phyloP scores from a whole-genome alignment of 2,113 vertebrate genomes.

The Bos javanicus region DNA sequence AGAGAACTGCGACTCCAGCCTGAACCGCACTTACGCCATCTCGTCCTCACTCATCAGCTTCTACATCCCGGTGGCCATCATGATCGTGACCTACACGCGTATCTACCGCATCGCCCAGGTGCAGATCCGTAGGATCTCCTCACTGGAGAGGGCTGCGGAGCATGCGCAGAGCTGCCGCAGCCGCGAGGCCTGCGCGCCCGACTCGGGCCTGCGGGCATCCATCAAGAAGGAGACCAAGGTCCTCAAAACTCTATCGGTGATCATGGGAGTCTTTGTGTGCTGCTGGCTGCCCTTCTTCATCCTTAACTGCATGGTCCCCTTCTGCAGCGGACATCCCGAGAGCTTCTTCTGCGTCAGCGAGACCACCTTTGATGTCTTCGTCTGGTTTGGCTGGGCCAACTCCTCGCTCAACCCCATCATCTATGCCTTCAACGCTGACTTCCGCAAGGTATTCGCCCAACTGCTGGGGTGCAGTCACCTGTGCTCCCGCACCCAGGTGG shows the following conservation, averaged over 20 bases:
- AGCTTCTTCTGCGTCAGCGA: constrained; percentile 93
- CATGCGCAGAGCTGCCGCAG: constrained; percentile 90
- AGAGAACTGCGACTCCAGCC: constrained; percentile 92
- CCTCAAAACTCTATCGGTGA: constrained; percentile 93
- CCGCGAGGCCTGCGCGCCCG: constrained; percentile 82
- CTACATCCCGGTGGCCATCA: constrained; percentile 95
- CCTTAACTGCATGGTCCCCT: constrained; percentile 95
- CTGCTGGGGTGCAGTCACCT: constrained; percentile 89
- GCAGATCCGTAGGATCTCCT: constrained; percentile 92
- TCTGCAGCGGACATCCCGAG: constrained; percentile 84
- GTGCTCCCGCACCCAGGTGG: constrained; percentile 87
- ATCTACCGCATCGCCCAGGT: constrained; percentile 95
- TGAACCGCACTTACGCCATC: constrained; percentile 94
- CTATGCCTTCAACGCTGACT: constrained; percentile 97
- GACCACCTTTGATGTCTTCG: constrained; percentile 94
- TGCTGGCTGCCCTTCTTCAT: constrained; percentile 97
- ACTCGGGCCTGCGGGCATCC: constrained; percentile 86
- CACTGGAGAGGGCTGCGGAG: constrained; percentile 92
- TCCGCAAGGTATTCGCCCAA: constrained; percentile 92
- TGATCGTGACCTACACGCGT: constrained; percentile 95
- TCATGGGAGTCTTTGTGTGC: constrained; percentile 97
- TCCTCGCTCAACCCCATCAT: constrained; percentile 96
- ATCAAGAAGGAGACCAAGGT: constrained; percentile 95
- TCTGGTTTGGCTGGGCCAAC: constrained; percentile 98
- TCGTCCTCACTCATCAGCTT: constrained; percentile 97